Base-by-base conservation (phyloP, 2,797 vertebrate genomes). In the Eidolon dupreanum region DNA sequence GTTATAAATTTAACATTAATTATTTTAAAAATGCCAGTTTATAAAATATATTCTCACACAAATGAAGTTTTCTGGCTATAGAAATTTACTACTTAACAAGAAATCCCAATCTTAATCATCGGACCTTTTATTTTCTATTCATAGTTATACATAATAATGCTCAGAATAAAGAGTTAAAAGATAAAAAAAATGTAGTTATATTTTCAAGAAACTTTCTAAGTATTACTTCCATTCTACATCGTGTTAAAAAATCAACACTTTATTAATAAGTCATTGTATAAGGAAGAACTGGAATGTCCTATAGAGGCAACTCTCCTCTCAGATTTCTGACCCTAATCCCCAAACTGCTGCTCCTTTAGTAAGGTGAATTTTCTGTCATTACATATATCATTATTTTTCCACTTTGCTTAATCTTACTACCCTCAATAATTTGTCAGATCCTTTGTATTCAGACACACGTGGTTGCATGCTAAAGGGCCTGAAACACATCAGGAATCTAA, bases 381-480 rank as follows among this genome's bases (percentile, higher is more conserved):
- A 96, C 17, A 53, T 36, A 41, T 73, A 65, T 51, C 38, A 49
- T 70, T 96, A 68, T 89, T 92, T 94, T 90, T 86, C 5, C n/a
- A 86, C 94, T 33, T 84, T 89, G 2, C 49, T 97, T 90, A 82
- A 94, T 77, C 13, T 92, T 93, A 57, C 16, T 6, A 9, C 55
- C 75, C 36, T 63, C 13, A 1, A 46, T 93, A 82, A 78, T 83
- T 70, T 96, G 83, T 95, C 83, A 96, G 1, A 16, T 78, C 19
- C 20, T 85, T 95, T 96, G 71, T 91, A 91, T 94, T 96, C 73
- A 95, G 46, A 92, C 36, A 59, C 36, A 96, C 24, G 6, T 70
- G 49, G 24, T 53, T 79, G 26, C 79, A 46, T 91, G 33, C 88
- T 93, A 85, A 96, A 97, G 82, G 33, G n/a, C 55, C 24, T 63